Evolutionary conservation across 2,113 vertebrate genomes (phyloP), one percentile per base, ranked within the genome.

Genomic region (Hyaena hyaena): DNA sequence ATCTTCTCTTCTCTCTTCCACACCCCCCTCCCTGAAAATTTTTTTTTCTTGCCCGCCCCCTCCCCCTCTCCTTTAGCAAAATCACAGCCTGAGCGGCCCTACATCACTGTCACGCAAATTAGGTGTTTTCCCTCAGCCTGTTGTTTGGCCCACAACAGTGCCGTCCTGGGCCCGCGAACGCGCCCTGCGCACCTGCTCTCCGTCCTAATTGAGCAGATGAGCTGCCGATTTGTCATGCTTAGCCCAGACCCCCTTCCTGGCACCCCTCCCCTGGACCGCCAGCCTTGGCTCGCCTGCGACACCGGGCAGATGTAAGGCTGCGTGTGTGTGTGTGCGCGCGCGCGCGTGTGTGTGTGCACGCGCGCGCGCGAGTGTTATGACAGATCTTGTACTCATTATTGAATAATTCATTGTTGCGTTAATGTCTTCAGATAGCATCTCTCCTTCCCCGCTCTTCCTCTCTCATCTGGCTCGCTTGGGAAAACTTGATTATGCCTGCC

Each of bases 401-500:
- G 99, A 99, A 99, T 99, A 99, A 99, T 99, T 99, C 99, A 99
- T 99, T 95, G 98, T 96, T 97, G 99, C 99, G 98, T 99, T 99
- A 99, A 99, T 99, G 98, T 98, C 99, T 99, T 98, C 99, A 98
- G 99, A 99, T 99, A 99, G 97, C 98, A 98, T 98, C 98, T 98
- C 96, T 97, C 94, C 98, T 63, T 95, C 96, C 98, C 92, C 97
- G 95, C 98, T 98, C 99, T 98, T 96, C 97, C 97, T 98, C 98
- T 95, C 92, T 92, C 97, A 71, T 98, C 98, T 98, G 97, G 98
- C 98, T 98, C 98, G 96, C 99, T 99, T 97, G 99, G 99, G 99
- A 99, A 99, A 99, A 99, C 99, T 99, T 99, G 99, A 99, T 99
- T 99, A 99, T 99, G 99, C 99, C 99, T 99, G 99, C 99, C 94